Evolutionary conservation across 2,113 vertebrate species (phyloP), one percentile per base, ranked within the genome.

Genomic region (Zapus hudsonius): DNA sequence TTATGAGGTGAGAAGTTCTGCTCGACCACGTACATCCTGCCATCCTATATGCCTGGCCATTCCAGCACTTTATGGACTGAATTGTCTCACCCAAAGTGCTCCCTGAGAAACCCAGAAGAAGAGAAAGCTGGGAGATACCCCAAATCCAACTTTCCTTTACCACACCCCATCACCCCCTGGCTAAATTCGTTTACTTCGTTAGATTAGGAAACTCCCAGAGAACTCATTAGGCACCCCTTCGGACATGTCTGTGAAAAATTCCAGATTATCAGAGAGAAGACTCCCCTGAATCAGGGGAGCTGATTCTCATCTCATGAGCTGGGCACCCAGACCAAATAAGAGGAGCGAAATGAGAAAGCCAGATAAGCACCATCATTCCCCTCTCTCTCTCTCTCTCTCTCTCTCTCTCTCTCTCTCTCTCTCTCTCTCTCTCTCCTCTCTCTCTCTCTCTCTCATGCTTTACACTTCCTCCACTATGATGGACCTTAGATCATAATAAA

Each of bases 41-140:
- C 59, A 33, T 64, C 31, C 22, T 42, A 12, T 4, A 27, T 67
- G 40, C 40, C 33, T 10, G 7, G 36, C 15, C 7, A 33, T 27
- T n/a, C 69, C 69, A 85, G 40, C 38, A 66, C 1, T 8, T 2
- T 16, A 33, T 7, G 22, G 64, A 29, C 3, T 57, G 8, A 82
- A 33, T 9, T 44, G 38, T 61, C 74, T 44, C 52, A 13, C 4
- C 22, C 72, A 15, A 67, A 74, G 55, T 36, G 52, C 57, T 20
- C 36, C 44, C 12, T 10, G 55, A 83, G 55, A 89, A 94, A 74
- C 75, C 22, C 25, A 80, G 42, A 72, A 90, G 40, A 81, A 91
- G 33, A 84, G 25, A 95, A 64, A 40, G 33, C 40, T 44, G n/a
- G 47, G n/a, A 73, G 5, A 47, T 7, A 27, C 40, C 75, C 55